Evolutionary conservation across 2,113 vertebrate genomes (phyloP).

Genomic region (Tachysurus fulvidraco): DNA sequence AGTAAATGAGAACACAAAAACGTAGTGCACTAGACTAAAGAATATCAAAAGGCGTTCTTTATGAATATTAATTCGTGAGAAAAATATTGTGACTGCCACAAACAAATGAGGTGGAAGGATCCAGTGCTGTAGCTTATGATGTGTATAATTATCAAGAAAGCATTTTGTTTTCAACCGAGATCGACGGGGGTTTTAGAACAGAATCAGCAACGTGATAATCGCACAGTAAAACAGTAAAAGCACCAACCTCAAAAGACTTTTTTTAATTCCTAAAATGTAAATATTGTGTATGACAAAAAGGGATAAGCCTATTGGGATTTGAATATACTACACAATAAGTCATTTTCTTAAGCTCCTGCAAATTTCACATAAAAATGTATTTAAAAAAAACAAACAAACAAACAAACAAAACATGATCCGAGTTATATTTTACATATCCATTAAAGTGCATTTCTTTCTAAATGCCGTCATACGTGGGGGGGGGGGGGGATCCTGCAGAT

Average conservation of each 20-base stretch:
- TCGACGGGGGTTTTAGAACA: background rate
- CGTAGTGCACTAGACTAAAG: background rate
- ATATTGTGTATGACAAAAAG: background rate
- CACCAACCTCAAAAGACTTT: background rate
- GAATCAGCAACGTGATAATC: background rate
- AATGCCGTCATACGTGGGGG: background rate
- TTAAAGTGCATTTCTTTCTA: constrained; percentile 11
- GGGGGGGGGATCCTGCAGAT: background rate
- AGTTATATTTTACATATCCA: background rate
- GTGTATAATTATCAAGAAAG: background rate
- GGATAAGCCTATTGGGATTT: background rate
- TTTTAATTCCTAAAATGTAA: background rate
- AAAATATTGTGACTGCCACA: background rate
- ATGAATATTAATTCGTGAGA: background rate
- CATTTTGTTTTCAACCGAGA: background rate
- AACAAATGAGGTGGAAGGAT: background rate
- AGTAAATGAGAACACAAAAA: background rate
- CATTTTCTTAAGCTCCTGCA: background rate
- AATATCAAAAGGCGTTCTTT: background rate
- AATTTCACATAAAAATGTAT: background rate
- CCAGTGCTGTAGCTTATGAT: background rate
- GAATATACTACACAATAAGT: background rate
- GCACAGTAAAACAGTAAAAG: background rate
- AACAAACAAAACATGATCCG: background rate
- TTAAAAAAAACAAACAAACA: background rate